Evolutionary conservation across 2,113 vertebrate genomes (phyloP).

Genomic region (Aix galericulata): DNA sequence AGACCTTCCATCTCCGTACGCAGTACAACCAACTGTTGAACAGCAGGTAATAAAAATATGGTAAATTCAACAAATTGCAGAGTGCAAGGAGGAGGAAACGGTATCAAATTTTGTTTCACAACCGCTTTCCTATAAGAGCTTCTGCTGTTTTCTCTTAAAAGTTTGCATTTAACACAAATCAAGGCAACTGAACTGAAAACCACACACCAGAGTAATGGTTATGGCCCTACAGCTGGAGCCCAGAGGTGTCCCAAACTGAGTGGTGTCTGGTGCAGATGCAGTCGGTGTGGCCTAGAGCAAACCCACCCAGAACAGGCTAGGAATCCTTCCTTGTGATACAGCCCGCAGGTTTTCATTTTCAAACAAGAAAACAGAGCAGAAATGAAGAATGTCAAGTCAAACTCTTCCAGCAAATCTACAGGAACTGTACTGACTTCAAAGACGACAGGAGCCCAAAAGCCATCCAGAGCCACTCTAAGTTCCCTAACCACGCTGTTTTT

Average conservation of each 20-base stretch:
- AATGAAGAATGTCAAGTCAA: neutral
- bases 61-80: neutral
- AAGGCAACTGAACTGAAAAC: neutral
- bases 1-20: neutral
- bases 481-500: neutral
- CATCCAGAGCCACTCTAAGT: neutral
- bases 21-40: neutral
- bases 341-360: neutral
- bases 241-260: neutral
- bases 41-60: neutral
- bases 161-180: neutral
- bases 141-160: neutral
- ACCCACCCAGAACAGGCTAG: neutral
- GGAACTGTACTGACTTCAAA: neutral
- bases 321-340: neutral
- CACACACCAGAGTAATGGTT: neutral
- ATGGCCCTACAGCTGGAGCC: fast-evolving
- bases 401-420: neutral
- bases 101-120: neutral
- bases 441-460: neutral
- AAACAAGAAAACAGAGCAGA: neutral
- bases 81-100: neutral
- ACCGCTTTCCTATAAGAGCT: neutral
- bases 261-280: fast-evolving
- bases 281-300: neutral